phyloP scores from a whole-genome alignment of 2,797 vertebrate species.

The Sebastes vulpes region DNA sequence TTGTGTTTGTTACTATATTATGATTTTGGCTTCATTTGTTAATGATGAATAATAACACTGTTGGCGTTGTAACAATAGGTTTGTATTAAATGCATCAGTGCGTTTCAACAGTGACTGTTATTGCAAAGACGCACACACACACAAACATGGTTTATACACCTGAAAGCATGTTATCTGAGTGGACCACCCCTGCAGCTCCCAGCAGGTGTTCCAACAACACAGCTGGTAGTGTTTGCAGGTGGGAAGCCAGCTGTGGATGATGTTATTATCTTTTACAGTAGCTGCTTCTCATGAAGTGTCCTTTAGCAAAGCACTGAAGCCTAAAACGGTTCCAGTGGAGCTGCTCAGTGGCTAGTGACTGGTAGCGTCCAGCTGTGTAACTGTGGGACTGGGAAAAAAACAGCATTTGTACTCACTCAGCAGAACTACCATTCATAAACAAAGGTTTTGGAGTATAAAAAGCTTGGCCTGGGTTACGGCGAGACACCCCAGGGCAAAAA shows the following conservation, averaged over 20 bases:
- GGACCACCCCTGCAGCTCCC: conserved; percentile 19
- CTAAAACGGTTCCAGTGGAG: neutral
- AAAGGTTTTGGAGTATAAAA: neutral
- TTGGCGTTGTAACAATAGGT: neutral
- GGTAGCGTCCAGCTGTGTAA: neutral
- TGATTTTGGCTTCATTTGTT: too few relatives aligned
- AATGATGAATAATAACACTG: too few relatives aligned
- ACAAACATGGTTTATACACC: neutral
- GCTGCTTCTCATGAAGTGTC: neutral
- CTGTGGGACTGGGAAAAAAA: neutral
- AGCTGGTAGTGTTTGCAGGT: conserved; percentile 42
- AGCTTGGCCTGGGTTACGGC: too few relatives aligned
- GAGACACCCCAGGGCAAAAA: too few relatives aligned
- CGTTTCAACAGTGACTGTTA: neutral
- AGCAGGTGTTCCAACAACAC: conserved; percentile 25
- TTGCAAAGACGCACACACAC: neutral
- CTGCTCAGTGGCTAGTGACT: neutral
- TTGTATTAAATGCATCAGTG: neutral
- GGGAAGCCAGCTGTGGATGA: conserved; percentile 20
- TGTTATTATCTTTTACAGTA: neutral
- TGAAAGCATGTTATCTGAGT: neutral
- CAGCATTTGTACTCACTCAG: neutral
- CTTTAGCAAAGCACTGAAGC: conserved; percentile 7
- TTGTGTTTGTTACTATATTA: neutral
- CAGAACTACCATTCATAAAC: neutral